Conservation (phyloP, 1,140 invertebrate species). For the Anastrepha obliqua region DNA sequence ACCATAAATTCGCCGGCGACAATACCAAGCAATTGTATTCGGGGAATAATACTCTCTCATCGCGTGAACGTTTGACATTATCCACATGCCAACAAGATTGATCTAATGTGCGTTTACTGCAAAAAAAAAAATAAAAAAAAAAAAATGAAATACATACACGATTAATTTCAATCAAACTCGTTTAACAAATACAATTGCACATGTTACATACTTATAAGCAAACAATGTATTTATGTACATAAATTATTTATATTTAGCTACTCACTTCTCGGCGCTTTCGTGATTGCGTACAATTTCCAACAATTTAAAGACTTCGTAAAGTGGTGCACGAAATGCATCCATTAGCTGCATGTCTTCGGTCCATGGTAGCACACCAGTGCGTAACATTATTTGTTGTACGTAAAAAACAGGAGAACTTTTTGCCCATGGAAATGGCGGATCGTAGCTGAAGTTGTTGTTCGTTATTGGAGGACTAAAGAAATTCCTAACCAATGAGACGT, state of each 20-base stretch:
- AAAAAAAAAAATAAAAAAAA: slow-evolving; percentile 66
- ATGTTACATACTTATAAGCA: not conserved
- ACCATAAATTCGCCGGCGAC: slow-evolving; percentile 96
- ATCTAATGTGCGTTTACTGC: slow-evolving; percentile 81
- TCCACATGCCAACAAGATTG: slow-evolving; percentile 93
- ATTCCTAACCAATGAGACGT: slow-evolving; percentile 58
- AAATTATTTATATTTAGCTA: slow-evolving; percentile 7
- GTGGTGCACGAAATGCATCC: slow-evolving; percentile 91
- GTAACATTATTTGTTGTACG: slow-evolving; percentile 87
- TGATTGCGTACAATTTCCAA: slow-evolving; percentile 90
- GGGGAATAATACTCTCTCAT: slow-evolving; percentile 81
- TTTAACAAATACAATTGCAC: slow-evolving; percentile 33
- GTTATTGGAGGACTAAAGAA: slow-evolving; percentile 59
- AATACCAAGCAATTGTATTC: slow-evolving; percentile 94
- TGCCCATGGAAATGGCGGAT: slow-evolving; percentile 77
- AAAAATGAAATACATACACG: slow-evolving; percentile 22
- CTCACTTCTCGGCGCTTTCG: slow-evolving; percentile 84
- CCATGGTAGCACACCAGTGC: slow-evolving; percentile 88
- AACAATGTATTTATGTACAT: not conserved
- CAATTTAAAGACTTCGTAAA: slow-evolving; percentile 90
- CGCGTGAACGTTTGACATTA: slow-evolving; percentile 80
- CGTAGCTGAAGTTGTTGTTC: slow-evolving; percentile 62
- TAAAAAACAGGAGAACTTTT: slow-evolving; percentile 80
- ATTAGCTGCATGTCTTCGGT: slow-evolving; percentile 84
- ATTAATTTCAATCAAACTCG: slow-evolving; percentile 47